These are phyloP conservation scores for Sceloporus undulatus DNA, from an alignment of 2,113 vertebrate genomes.

Conservation along the genomic window DNA sequence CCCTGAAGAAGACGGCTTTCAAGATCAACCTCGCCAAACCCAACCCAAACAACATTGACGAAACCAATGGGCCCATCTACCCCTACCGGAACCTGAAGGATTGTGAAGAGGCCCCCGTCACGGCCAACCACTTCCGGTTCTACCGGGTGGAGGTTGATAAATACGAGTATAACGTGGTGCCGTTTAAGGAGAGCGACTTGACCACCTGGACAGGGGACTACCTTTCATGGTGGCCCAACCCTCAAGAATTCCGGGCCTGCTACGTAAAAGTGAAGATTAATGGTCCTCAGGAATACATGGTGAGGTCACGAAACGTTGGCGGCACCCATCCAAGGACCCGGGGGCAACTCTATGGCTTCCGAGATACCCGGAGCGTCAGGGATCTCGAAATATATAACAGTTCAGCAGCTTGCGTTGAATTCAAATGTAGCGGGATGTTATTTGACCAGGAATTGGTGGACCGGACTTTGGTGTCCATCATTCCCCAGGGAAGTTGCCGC, in stretches of 20 bases:
- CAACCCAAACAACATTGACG: slow-evolving; percentile 85
- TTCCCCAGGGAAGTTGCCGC: slow-evolving; percentile 91
- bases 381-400: slow-evolving; percentile 77
- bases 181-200: slow-evolving; percentile 91
- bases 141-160: slow-evolving; percentile 94
- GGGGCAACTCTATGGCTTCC: slow-evolving; percentile 91
- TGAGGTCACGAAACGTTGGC: slow-evolving; percentile 88
- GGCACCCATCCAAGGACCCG: slow-evolving; percentile 87
- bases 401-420: slow-evolving; percentile 93
- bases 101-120: slow-evolving; percentile 87
- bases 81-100: slow-evolving; percentile 86
- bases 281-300: slow-evolving; percentile 92
- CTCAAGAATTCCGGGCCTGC: slow-evolving; percentile 96
- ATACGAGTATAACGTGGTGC: slow-evolving; percentile 96
- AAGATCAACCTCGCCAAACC: slow-evolving; percentile 93
- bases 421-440: slow-evolving; percentile 97
- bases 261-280: slow-evolving; percentile 93
- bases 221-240: slow-evolving; percentile 98
- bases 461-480: slow-evolving; percentile 87
- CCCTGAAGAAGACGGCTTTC: slow-evolving; percentile 92
- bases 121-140: slow-evolving; percentile 93
- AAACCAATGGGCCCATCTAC: slow-evolving; percentile 92
- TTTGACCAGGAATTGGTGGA: slow-evolving; percentile 91
- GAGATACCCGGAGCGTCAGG: slow-evolving; percentile 92
- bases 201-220: slow-evolving; percentile 94